Evolutionary conservation across 2,888 invertebrate species (phyloP).

Genomic region (Leucoma salicis): DNA sequence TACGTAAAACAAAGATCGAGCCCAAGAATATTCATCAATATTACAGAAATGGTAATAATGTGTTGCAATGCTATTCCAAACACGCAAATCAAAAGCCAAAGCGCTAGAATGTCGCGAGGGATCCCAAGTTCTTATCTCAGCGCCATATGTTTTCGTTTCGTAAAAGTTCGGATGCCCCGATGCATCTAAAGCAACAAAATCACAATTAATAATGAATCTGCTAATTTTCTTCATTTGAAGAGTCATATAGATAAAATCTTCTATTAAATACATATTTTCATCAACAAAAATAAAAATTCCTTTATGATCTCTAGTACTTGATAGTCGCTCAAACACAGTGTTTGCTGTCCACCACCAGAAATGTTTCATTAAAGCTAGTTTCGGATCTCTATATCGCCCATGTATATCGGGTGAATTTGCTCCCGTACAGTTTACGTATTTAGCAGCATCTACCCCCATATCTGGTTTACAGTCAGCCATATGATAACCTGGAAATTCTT

Average conservation of each 20-base stretch:
- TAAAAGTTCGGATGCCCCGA: conserved; percentile 12
- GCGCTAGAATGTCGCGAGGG: conserved; percentile 42
- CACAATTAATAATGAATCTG: conserved; percentile 38
- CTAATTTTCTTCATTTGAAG: conserved; percentile 47
- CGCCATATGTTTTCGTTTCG: conserved; percentile 23
- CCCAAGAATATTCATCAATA: conserved; percentile 56
- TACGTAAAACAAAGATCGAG: conserved; percentile 47
- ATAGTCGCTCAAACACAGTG: conserved; percentile 49
- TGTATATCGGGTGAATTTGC: conserved; percentile 43
- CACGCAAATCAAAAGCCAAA: conserved; percentile 45
- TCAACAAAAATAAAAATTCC: conserved; percentile 51
- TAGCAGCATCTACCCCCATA: conserved; percentile 32
- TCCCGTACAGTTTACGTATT: conserved; percentile 42
- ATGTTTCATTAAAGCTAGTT: conserved; percentile 45
- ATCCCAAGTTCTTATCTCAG: conserved; percentile 46
- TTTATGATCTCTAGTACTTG: conserved; percentile 30
- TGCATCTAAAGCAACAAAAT: conserved; percentile 47
- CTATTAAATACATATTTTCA: conserved; percentile 44
- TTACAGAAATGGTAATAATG: conserved; percentile 55
- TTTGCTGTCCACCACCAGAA: conserved; percentile 68
- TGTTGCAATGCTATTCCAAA: conserved; percentile 54
- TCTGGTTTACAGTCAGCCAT: conserved; percentile 39
- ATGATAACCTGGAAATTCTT: conserved; percentile 46
- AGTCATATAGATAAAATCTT: conserved; percentile 56
- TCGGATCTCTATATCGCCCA: conserved; percentile 46